Evolutionary conservation across 2,888 invertebrate genomes (phyloP).

Genomic region (Cataglyphis livida): DNA sequence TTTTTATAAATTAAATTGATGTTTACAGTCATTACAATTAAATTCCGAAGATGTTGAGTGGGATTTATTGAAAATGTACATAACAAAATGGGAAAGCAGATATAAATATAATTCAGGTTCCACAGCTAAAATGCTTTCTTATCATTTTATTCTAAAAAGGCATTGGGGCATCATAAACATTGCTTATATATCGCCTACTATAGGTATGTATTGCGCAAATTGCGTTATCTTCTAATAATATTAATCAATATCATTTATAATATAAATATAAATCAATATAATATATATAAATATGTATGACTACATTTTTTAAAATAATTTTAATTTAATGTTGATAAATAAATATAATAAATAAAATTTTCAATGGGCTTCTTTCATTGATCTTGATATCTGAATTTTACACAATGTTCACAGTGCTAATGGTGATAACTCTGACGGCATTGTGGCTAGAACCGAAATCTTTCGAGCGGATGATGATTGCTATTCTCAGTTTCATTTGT

Average conservation of each 20-base stretch:
- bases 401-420: constrained; percentile 84
- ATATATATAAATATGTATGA: background rate
- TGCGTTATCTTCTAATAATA: constrained; percentile 24
- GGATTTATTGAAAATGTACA: constrained; percentile 86
- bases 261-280: background rate
- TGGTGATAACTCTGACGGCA: constrained; percentile 87
- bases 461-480: constrained; percentile 87
- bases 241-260: background rate
- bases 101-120: constrained; percentile 87
- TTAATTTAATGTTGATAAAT: background rate
- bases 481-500: constrained; percentile 87
- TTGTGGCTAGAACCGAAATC: constrained; percentile 87
- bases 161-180: constrained; percentile 87
- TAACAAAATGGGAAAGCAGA: constrained; percentile 85
- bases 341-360: background rate
- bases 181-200: constrained; percentile 86
- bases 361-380: background rate
- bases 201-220: constrained; percentile 77
- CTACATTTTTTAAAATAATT: background rate
- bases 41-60: constrained; percentile 86
- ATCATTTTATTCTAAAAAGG: constrained; percentile 87
- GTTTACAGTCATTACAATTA: constrained; percentile 3
- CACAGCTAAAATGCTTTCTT: constrained; percentile 88
- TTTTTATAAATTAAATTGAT: background rate
- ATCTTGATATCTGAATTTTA: background rate